Conservation (phyloP, 2,797 vertebrate genomes). For the Enteromius viviparus region DNA sequence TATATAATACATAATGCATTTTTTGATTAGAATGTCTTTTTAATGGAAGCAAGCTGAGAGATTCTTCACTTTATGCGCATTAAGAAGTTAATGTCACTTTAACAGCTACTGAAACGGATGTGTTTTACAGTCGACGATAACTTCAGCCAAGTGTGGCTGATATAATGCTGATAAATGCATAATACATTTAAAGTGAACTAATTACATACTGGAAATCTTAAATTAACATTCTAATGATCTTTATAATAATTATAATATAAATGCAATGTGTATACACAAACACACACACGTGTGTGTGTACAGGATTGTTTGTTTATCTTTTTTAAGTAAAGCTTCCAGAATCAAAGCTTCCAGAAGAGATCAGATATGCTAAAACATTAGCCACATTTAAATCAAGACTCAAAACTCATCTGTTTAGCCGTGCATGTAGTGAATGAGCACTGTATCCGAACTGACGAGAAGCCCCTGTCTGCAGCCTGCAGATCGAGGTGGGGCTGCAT, state of each 20-base stretch:
- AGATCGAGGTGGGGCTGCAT: too few relatives aligned
- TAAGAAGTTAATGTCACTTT: neutral
- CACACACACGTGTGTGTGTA: too few relatives aligned
- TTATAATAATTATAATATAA: neutral
- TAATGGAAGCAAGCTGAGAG: conserved; percentile 21
- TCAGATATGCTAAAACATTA: too few relatives aligned
- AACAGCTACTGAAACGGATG: neutral
- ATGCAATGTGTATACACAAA: too few relatives aligned
- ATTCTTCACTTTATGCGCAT: conserved; percentile 3
- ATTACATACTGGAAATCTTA: neutral
- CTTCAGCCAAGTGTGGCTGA: neutral
- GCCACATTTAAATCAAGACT: too few relatives aligned
- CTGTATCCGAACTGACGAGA: too few relatives aligned
- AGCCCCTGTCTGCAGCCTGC: too few relatives aligned
- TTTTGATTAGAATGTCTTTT: conserved; percentile 5
- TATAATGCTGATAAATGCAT: neutral
- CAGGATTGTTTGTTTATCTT: neutral
- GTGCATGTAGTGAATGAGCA: too few relatives aligned
- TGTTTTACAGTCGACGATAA: neutral
- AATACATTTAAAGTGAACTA: neutral
- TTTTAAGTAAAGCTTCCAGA: neutral
- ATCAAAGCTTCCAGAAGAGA: too few relatives aligned
- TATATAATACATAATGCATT: neutral
- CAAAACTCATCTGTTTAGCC: too few relatives aligned
- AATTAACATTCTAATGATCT: neutral